These are phyloP conservation scores for Scaptomyza caliginosa DNA, from an alignment of 2,888 invertebrate species.

Conservation along the genomic window DNA sequence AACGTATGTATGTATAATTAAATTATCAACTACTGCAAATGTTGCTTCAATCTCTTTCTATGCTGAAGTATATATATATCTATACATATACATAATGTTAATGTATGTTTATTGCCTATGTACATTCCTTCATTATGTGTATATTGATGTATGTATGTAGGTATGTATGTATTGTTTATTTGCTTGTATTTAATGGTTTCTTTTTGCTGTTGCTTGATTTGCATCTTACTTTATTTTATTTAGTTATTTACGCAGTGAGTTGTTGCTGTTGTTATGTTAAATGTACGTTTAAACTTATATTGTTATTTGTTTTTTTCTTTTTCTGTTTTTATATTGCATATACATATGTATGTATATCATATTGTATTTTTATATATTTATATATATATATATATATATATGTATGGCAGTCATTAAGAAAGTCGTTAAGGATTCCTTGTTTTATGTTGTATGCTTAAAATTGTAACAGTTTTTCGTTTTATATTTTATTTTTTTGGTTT, in stretches of 20 bases:
- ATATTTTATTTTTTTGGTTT: constrained; percentile 11
- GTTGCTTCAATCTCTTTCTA: constrained; percentile 3
- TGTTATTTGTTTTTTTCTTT: too few species aligned
- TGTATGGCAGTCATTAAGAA: constrained; percentile 79
- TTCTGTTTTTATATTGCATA: constrained; percentile 13
- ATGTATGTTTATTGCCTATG: constrained; percentile 15
- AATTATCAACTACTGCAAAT: constrained; percentile 2
- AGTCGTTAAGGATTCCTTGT: constrained; percentile 78
- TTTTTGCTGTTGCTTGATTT: constrained; percentile 11
- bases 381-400: constrained; percentile 41
- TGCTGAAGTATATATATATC: constrained; percentile 3
- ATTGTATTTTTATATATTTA: constrained; percentile 7
- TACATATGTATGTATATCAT: constrained; percentile 30
- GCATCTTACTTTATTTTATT: neutral
- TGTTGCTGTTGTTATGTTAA: neutral
- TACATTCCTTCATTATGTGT: constrained; percentile 7
- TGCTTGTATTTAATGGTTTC: constrained; percentile 27
- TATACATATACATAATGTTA: constrained; percentile 11
- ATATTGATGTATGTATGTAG: constrained; percentile 15
- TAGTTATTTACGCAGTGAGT: constrained; percentile 9
- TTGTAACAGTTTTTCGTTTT: constrained; percentile 39
- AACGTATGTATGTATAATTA: neutral
- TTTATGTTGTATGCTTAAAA: constrained; percentile 39
- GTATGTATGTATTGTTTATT: constrained; percentile 10
- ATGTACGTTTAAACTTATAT: constrained; percentile 13